Base-by-base conservation (phyloP, 2,888 invertebrate genomes). In the Nomada lathburiana region DNA sequence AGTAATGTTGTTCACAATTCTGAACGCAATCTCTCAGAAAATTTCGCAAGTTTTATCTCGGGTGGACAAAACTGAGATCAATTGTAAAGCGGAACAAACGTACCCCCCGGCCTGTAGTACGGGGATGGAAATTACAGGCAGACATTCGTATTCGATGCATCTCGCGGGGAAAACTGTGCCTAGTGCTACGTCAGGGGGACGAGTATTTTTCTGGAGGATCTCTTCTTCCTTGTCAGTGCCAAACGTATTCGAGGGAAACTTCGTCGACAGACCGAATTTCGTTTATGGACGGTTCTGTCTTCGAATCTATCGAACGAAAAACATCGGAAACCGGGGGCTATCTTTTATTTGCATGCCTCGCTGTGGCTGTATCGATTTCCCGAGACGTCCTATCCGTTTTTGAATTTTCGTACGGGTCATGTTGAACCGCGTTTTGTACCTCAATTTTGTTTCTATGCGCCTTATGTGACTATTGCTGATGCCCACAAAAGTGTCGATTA, bases 201-300 rank as follows among this genome's bases (percentile, higher is more conserved):
- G 36, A 26, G 47, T 81, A 85, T 80, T 81, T 86, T 81, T 63
- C 52, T 65, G 64, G 59, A 47, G 23, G 70, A 71, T 36, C 50
- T 74, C 52, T 67, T 77, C 47, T 50, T 60, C 47, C 60, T 20
- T 69, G 55, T 75, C 75, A 75, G 57, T 72, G 80, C 60, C 86
- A 75, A 72, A 76, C 29, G 52, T 47, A 53, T 68, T 64, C 53
- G 53, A 44, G 47, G 52, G 76, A 57, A 72, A 69, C 42, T 68
- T 64, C 52, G 42, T 36, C 70, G 59, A 57, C 53, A 65, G 76
- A 20, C n/a, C 47, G 65, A 76, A 82, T 83, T 64, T 80, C 70
- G 42, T 53, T 29, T 13, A 20, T 47, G 36, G 68, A 71, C 62
- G 52, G 59, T 59, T 47, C 16, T 55, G 55, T 57, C 50, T 5